Percentiles rank a stretch among this genome's conserved stretches.
phyloP scores from a whole-genome alignment of 35 echinoderm and acorn worm species.

The Anneissia japonica region DNA sequence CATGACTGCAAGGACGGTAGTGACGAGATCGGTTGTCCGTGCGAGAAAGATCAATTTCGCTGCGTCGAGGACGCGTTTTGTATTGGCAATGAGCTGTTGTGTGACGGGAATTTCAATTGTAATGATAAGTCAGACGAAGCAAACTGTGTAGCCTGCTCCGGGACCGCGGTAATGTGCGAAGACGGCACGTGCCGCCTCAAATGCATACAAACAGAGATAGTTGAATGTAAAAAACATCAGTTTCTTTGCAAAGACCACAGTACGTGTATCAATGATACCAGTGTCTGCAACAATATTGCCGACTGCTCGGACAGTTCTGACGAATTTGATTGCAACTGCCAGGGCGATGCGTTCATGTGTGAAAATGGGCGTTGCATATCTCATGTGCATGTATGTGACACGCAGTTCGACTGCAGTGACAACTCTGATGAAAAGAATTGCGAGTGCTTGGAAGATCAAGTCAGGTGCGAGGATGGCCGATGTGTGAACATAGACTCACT shows the following conservation, averaged over 20 bases:
- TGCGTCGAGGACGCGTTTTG: not conserved
- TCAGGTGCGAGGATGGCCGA: not conserved
- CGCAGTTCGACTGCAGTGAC: not conserved
- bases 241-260: not conserved
- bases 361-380: not conserved
- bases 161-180: not conserved
- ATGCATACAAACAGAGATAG: not conserved
- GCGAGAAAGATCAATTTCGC: not conserved
- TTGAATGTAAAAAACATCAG: not conserved
- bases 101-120: conserved; percentile 2
- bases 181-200: not conserved
- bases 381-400: not conserved
- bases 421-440: not conserved
- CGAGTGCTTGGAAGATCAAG: not conserved
- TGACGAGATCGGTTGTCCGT: not conserved
- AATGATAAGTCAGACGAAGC: not conserved
- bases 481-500: not conserved
- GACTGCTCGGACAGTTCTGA: not conserved
- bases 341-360: not conserved
- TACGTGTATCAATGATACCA: not conserved
- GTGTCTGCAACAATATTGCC: not conserved
- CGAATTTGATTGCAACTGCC: not conserved
- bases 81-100: not conserved
- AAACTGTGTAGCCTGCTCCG: not conserved
- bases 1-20: not conserved